Conservation (phyloP, 2,888 invertebrate genomes). For the Machimus rusticus region DNA sequence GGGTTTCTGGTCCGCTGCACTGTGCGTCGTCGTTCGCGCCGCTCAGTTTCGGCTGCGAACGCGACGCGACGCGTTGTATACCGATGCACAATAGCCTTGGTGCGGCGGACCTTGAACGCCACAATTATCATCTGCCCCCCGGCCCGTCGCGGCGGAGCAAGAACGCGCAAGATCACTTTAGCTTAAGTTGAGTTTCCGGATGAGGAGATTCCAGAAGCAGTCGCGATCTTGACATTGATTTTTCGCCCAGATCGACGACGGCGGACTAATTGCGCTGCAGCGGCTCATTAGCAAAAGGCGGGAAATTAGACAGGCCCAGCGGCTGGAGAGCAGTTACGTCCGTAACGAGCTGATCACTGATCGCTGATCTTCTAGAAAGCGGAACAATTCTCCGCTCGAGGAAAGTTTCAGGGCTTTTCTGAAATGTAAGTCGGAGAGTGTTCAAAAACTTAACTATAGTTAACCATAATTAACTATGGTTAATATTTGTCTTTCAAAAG, state of each 20-base stretch:
- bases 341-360: not conserved
- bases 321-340: not conserved
- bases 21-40: not conserved
- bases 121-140: constrained; percentile 5
- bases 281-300: not conserved
- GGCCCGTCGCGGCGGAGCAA: not conserved
- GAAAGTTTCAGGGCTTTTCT: not conserved
- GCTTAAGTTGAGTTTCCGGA: constrained; percentile 8
- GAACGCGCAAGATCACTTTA: not conserved
- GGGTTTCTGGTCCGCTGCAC: not conserved
- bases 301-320: not conserved
- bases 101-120: constrained; percentile 3
- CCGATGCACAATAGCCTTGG: constrained; percentile 22
- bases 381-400: not conserved
- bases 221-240: constrained; percentile 23
- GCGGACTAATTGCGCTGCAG: not conserved
- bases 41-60: not conserved
- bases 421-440: not conserved
- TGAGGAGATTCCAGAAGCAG: not conserved
- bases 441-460: no score
- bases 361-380: not conserved
- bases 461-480: no score
- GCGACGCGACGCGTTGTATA: not conserved
- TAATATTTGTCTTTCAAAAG: no score
- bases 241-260: not conserved